Evolutionary conservation across 37 sponge, comb jelly and placozoan genomes (phyloP).

Genomic region (Chondrilla cf. caribensis): DNA sequence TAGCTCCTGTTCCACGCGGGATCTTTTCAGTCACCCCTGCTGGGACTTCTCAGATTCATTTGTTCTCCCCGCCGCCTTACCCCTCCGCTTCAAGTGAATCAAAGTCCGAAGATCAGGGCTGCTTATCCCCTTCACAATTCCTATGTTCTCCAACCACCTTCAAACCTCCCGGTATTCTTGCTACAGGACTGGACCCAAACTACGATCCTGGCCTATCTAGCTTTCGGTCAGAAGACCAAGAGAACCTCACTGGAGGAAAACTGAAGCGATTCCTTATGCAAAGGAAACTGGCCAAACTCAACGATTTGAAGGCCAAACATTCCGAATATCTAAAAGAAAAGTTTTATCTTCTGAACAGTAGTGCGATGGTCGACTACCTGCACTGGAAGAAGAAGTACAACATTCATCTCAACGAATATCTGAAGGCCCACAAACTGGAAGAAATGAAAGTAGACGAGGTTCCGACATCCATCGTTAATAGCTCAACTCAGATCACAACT

Average conservation of each 20-base stretch:
- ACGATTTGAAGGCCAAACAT: constrained; percentile 35
- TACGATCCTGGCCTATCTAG: background rate
- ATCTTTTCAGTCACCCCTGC: background rate
- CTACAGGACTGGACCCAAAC: background rate
- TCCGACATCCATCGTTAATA: background rate
- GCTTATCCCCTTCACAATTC: constrained; percentile 68
- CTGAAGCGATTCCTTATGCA: constrained; percentile 7
- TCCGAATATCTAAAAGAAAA: constrained; percentile 69
- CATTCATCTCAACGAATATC: constrained; percentile 62
- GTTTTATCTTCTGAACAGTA: constrained; percentile 82
- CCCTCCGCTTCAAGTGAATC: background rate
- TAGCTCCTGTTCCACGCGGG: background rate
- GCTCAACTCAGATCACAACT: background rate
- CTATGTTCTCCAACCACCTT: constrained; percentile 45
- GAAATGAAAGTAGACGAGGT: background rate
- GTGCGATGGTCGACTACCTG: constrained; percentile 83
- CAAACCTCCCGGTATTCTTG: constrained; percentile 7
- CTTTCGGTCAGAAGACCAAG: constrained; percentile 6
- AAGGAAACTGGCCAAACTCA: background rate
- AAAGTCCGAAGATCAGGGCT: constrained; percentile 23
- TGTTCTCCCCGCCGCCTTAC: constrained; percentile 43
- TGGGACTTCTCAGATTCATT: background rate
- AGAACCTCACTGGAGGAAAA: constrained; percentile 10
- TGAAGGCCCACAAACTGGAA: constrained; percentile 62
- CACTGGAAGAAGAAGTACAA: constrained; percentile 83